Evolutionary conservation across 2,797 vertebrate species (phyloP), one percentile per base, ranked within the genome.

Genomic region (Phylloscopus collybita): DNA sequence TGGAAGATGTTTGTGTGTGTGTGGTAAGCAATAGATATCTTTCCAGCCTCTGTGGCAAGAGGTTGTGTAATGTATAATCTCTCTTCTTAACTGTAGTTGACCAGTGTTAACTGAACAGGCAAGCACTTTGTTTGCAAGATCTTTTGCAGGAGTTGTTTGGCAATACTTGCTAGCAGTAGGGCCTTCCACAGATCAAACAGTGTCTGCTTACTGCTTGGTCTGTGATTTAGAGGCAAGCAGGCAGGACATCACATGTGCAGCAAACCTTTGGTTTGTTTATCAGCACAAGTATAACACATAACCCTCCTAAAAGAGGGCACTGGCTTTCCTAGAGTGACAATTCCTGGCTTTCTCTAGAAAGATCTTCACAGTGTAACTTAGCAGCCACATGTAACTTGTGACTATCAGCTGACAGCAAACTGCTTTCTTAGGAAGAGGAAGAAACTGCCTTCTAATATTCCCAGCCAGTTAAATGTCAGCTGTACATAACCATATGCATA

Each of bases 121-220:
- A 54, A 67, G 42, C 54, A 32, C 17, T 69, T 79, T 4, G 21
- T 74, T 90, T 83, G 57, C 65, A 38, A 38, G 38, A 38, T 57
- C 38, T 88, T 60, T 59, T 14, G 38, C 38, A 22, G 59, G 57
- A 53, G 53, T 50, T n/a, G 8, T 82, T 80, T 85, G 72, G 81
- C 69, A 88, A 38, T 20, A 11, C 45, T 40, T 5, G 0, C 12
- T 18, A n/a, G 34, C 45, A 71, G 71, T 53, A 61, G 61, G 18
- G 42, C 27, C 25, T 30, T 49, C 57, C 21, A 2, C 0, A 0
- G 49, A 53, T 78, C 56, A 47, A 36, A 32, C 6, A 3, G 25
- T 4, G 1, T 32, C 88, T 88, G 66, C 36, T 93, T 27, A 3
- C 34, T 27, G 59, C 76, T 65, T 18, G 14, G 42, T 27, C 70